Percentiles rank a stretch among this genome's conserved stretches.
Conservation (phyloP, 2,797 vertebrate genomes). For the Myotis findleyi region DNA sequence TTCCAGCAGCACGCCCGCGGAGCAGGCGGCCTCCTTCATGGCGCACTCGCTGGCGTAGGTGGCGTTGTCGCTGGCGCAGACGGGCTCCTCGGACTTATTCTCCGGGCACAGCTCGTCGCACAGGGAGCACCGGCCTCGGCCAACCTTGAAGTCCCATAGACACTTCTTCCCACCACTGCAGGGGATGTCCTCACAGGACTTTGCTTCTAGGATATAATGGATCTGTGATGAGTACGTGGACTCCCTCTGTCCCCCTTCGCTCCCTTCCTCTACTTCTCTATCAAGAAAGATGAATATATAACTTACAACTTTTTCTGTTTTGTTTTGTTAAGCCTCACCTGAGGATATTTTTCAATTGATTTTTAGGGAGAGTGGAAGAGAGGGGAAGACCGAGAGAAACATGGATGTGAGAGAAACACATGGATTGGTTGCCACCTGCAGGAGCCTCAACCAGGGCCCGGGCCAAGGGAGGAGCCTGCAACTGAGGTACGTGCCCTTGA, state of each 20-base stretch:
- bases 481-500: too few relatives aligned
- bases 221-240: conserved; percentile 78
- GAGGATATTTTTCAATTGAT: too few relatives aligned
- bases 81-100: conserved; percentile 94
- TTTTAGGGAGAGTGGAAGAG: too few relatives aligned
- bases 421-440: too few relatives aligned
- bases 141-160: conserved; percentile 96
- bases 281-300: neutral
- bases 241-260: neutral
- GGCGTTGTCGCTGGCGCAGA: conserved; percentile 98
- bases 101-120: conserved; percentile 95
- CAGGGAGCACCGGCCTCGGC: conserved; percentile 95
- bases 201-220: conserved; percentile 92
- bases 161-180: conserved; percentile 96
- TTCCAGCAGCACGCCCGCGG: conserved; percentile 95
- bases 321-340: too few relatives aligned
- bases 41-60: conserved; percentile 97
- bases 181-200: conserved; percentile 98
- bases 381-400: too few relatives aligned
- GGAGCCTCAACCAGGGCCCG: too few relatives aligned
- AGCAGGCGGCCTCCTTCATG: conserved; percentile 98
- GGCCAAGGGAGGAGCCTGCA: too few relatives aligned
- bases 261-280: neutral
- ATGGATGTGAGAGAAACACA: too few relatives aligned
- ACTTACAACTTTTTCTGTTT: neutral